Conservation (phyloP, 2,113 vertebrate genomes). For the Mormyrus lacerda region DNA sequence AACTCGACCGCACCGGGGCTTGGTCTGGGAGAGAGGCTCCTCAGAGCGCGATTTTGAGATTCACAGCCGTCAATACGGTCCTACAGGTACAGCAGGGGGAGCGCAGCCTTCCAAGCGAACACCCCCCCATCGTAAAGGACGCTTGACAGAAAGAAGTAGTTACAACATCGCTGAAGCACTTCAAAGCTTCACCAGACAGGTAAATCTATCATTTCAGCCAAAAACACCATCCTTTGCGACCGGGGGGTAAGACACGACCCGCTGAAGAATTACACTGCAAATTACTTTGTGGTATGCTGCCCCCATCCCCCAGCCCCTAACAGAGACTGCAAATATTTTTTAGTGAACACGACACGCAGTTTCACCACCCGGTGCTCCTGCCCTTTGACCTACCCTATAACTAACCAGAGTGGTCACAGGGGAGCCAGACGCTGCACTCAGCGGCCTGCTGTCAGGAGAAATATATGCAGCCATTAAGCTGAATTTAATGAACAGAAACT, state of each 20-base stretch:
- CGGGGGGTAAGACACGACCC: background rate
- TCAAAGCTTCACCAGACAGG: background rate
- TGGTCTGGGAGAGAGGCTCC: background rate
- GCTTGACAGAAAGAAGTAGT: background rate
- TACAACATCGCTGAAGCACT: background rate
- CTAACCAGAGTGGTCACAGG: background rate
- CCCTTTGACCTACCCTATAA: background rate
- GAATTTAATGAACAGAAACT: background rate
- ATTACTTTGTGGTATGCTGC: background rate
- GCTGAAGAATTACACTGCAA: background rate
- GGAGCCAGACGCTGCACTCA: background rate
- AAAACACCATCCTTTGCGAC: background rate
- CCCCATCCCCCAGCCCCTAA: background rate
- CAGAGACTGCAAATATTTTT: constrained; percentile 4
- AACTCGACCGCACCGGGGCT: constrained; percentile 23
- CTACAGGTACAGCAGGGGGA: background rate
- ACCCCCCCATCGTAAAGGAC: background rate
- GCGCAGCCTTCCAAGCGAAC: background rate
- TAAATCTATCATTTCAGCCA: background rate
- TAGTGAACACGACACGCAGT: background rate
- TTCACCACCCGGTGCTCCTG: background rate
- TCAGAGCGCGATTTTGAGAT: background rate
- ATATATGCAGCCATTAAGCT: background rate
- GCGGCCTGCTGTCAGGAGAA: background rate
- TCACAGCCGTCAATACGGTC: background rate